Evolutionary conservation across 2,113 vertebrate species (phyloP).

Genomic region (Sinosuthora webbiana): DNA sequence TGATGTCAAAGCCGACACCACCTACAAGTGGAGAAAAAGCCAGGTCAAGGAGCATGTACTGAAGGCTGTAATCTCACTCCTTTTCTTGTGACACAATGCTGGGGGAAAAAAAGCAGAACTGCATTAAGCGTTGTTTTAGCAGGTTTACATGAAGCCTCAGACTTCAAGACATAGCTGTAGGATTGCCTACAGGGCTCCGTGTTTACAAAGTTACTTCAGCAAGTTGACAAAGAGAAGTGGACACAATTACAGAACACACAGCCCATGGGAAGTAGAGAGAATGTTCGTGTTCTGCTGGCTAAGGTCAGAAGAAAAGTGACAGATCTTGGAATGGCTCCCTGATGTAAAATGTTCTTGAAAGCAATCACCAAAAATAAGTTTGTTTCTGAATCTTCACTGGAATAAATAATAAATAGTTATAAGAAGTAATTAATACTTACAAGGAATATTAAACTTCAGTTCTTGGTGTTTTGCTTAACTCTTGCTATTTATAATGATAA

Average conservation of each 20-base stretch:
- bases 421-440: neutral
- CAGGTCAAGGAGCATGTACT: neutral
- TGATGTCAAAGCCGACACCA: conserved; percentile 97
- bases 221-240: neutral
- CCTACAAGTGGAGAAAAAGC: conserved; percentile 68
- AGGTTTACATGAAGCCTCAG: neutral
- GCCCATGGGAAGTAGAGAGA: neutral
- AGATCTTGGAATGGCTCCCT: neutral
- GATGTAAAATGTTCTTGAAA: neutral
- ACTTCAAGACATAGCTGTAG: neutral
- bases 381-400: neutral
- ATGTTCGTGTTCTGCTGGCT: neutral
- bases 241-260: neutral
- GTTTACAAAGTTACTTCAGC: neutral
- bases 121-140: neutral
- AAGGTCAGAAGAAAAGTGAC: neutral
- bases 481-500: neutral
- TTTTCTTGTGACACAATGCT: neutral
- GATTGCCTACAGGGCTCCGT: neutral
- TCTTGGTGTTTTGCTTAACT: neutral
- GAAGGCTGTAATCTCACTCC: neutral
- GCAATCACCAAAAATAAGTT: neutral
- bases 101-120: neutral
- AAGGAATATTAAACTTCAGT: neutral
- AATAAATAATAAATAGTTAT: neutral